Evolutionary conservation across 2,113 vertebrate genomes (phyloP), one percentile per base, ranked within the genome.

Genomic region (Apeltes quadracus): DNA sequence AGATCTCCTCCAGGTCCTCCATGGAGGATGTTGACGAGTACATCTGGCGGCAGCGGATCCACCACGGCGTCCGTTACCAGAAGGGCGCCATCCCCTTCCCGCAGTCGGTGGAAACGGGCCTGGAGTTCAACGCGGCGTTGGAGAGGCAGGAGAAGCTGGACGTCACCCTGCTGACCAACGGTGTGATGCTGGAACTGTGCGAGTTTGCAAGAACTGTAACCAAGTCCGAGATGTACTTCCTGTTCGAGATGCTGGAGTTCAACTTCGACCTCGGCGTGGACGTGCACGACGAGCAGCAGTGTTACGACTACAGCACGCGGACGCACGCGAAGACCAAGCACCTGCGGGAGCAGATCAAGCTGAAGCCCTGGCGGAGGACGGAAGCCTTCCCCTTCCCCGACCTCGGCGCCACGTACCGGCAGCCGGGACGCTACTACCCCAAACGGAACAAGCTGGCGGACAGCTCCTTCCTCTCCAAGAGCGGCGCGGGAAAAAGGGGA

Each of bases 1-100:
- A 4, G 54, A 32, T 54, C 12, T 16, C 3, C 32, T 22, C 6
- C 32, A n/a, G 54, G 54, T 34, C 27, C 43, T 1, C 2, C 27
- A 41, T 39, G 34, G 36, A 23, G 2, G 18, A 11, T 27, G 41
- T 62, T 1, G 56, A 53, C 1, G 43, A 70, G 0, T 79, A 84
- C 72, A 59, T 87, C 54, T 87, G 85, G 85, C 61, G 65, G 61
- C 72, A 44, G 8, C 85, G 82, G 32, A 71, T 84, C 14, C 29
- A 58, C 5, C 64, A 69, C 1, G 76, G 69, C 1, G 55, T 82
- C 0, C 16, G 64, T 16, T 22, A 46, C 6, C 55, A 70, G 36
- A 73, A 63, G 27, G 12, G 22, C 0, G 5, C 41, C 0, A 27
- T 69, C 4, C 72, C 61, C 2, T 87, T 84, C 36, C 78, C 82